Percentiles rank a stretch among this genome's conserved stretches.
Evolutionary conservation across 2,888 invertebrate species (phyloP).

Genomic region (Gymnocheta viridis): DNA sequence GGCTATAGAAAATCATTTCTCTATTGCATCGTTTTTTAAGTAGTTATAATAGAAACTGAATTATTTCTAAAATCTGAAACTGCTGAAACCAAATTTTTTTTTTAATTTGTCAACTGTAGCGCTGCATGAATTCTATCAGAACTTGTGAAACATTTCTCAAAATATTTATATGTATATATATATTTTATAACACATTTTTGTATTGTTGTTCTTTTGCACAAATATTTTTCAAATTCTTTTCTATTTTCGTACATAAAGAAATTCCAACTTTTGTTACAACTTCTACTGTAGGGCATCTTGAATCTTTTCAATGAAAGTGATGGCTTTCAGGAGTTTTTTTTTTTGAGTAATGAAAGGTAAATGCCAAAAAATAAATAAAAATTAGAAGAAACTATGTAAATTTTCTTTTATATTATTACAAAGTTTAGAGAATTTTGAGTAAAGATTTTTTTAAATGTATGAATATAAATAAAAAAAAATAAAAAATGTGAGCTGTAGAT

Average conservation of each 20-base stretch:
- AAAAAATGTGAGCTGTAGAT: background rate
- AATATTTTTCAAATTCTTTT: slow-evolving; percentile 61
- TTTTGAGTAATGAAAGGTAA: slow-evolving; percentile 33
- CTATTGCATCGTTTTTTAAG: too few relatives aligned
- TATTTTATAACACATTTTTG: slow-evolving; percentile 29
- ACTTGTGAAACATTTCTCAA: background rate
- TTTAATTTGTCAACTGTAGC: too few relatives aligned
- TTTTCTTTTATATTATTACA: slow-evolving; percentile 44
- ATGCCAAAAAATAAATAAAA: slow-evolving; percentile 3
- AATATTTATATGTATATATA: background rate
- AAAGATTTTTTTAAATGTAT: background rate
- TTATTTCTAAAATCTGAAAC: too few relatives aligned
- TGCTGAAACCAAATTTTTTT: too few relatives aligned
- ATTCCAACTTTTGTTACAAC: slow-evolving; percentile 38
- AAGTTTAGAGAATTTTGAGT: slow-evolving; percentile 35
- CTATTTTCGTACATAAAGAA: slow-evolving; percentile 44
- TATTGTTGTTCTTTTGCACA: slow-evolving; percentile 29
- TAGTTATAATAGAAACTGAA: too few relatives aligned
- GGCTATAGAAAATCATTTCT: too few relatives aligned
- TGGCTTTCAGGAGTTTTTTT: slow-evolving; percentile 13
- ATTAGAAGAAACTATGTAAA: slow-evolving; percentile 57
- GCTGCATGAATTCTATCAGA: background rate
- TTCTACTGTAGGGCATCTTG: slow-evolving; percentile 7
- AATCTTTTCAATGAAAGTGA: slow-evolving; percentile 35
- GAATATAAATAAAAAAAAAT: background rate